Base-by-base conservation (phyloP, 1,140 invertebrate species). In the Palaemon carinicauda region DNA sequence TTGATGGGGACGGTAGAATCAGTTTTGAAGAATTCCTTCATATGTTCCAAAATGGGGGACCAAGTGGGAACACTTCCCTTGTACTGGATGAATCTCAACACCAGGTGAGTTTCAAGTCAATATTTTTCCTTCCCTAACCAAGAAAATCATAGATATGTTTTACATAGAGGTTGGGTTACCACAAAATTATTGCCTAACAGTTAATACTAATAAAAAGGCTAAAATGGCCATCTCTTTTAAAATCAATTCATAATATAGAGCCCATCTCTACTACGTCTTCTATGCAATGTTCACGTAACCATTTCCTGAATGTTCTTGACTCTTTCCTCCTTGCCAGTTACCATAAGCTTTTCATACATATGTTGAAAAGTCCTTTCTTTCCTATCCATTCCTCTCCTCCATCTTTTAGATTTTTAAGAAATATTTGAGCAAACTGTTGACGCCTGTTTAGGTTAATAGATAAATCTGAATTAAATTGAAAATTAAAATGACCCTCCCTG, bases 1-100 rank as follows among this genome's bases (percentile, higher is more conserved):
- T 92, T 15, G 94, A 95, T 90, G 91, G 92, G 77, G 94, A 95
- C 91, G 94, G 94, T 17, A 92, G 92, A 84, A 94, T 95, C 52
- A 94, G 93, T 89, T 94, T 95, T 89, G 92, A 94, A 52, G 94
- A 95, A 89, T 94, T 95, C 90, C 89, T 95, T 10, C 91, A 93
- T 80, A 91, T 95, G 71, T 93, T 95, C 90, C 93, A 94, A 88
- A 92, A 93, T 89, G 92, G 92, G 54, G 91, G 91, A 54, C 85
- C 85, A 27, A 87, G 79, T 75, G 79, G 79, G 24, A 87, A 87
- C 71, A 81, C 51, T 29, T 87, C 85, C n/a, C 51, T 87, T 27
- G 73, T 52, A 27, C 71, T 87, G 21, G 80, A 81, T 65, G 85
- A 87, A 33, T 87, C 85, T 19, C 53, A 77, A 50, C 79, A 73